Evolutionary conservation across 2,888 invertebrate species (phyloP), one percentile per base, ranked within the genome.

Genomic region (Scaptomyza parva): DNA sequence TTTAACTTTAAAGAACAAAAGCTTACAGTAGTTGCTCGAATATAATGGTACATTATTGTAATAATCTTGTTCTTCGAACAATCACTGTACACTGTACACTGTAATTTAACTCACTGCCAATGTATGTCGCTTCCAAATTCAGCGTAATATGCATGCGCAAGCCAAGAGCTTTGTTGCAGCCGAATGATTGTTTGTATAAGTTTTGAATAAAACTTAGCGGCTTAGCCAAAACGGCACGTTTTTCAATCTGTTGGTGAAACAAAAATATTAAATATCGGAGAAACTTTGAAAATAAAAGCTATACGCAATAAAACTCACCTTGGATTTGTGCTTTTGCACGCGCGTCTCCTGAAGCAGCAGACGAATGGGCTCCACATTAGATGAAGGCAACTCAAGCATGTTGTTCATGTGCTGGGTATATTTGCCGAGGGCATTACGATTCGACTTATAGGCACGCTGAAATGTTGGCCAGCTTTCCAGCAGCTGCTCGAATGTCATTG

Each of bases 141-240:
- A 91, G 70, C 2, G 90, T 86, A n/a, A 91, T 88, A 48, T 85
- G 86, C 44, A 90, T 71, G 0, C 90, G 89, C 26, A 88, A 41
- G 0, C 90, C 88, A 22, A 73, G 60, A 0, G 68, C 41, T 45
- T 78, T 76, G 48, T 89, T 88, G 28, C 57, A 22, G 8, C 89
- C 89, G 30, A 90, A 90, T 0, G 90, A 89, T 11, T 70, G 37
- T n/a, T 62, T 61, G 33, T 89, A 90, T 0, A 89, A 26, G 6
- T 63, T 58, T 2, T 59, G 44, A 28, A 89, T 66, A 6, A 82
- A 71, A 2, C 41, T 64, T 3, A 47, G 33, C 30, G 24, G 55
- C n/a, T 18, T 33, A 0, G 28, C 11, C 1, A 18, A 2, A 8
- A 24, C 22, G 6, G 26, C 24, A 17, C 48, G 37, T 26, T 22